Evolutionary conservation across 2,888 invertebrate species (phyloP), one percentile per base, ranked within the genome.

Genomic region (Argyresthia goedartella): DNA sequence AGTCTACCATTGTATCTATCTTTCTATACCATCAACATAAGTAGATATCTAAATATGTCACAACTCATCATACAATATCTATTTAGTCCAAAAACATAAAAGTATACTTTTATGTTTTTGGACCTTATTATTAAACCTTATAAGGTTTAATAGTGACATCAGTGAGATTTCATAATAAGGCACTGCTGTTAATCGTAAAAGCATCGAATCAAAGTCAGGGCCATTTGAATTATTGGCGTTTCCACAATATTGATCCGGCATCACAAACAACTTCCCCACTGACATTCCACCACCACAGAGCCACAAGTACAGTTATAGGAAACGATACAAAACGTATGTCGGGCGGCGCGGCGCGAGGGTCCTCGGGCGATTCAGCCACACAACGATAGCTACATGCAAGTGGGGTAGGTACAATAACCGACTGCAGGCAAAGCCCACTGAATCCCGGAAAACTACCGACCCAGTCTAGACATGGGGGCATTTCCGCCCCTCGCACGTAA

Each of bases 371-470:
- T 61, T 61, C 56, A 59, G 68, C 66, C 54, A 63, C 56, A 72
- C 69, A 66, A 60, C 64, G 65, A 67, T 72, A 71, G 69, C 61
- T 72, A 49, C 48, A 33, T 81, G 81, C 82, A 80, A 15, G 84
- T 84, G 82, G 82, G 81, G 81, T 25, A 25, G 25, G 25, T 25
- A 25, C 25, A 78, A 81, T 49, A 49, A 34, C 39, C 41, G 75
- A 80, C 82, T 85, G 85, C 85, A 84, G 81, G 72, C 81, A 81
- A 79, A 79, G 78, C 76, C 73, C 76, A 67, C 79, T 81, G 85
- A 82, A 86, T 82, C 85, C 85, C 79, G 86, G 87, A 87, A 84
- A 86, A 86, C 87, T 87, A 85, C 84, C 87, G 86, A 87, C 87
- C 87, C 87, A 87, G 87, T 87, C 87, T 87, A 87, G 87, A 87